A percentile compares a stretch with the other conserved stretches of the same genome.
phyloP scores from a whole-genome alignment of 2,888 invertebrate genomes.

The Leptothorax acervorum region DNA sequence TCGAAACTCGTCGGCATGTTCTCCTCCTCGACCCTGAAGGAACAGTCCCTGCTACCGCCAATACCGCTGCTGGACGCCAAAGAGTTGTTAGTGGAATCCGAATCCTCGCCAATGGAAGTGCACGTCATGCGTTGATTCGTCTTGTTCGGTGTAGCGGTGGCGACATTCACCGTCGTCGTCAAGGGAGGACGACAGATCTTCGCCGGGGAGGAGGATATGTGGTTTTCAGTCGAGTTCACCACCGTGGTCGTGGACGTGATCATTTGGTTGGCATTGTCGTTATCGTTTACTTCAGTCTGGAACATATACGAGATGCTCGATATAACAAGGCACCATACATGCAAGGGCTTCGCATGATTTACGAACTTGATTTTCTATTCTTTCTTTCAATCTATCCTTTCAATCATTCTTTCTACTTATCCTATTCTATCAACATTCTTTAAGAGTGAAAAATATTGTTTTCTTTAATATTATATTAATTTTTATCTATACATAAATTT shows the following conservation, averaged over 20 bases:
- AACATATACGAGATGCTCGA: conserved; percentile 31
- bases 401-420: too few species aligned
- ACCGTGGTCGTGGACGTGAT: conserved; percentile 72
- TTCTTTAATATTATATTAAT: too few species aligned
- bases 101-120: conserved; percentile 85
- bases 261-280: conserved; percentile 79
- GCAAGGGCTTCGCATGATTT: background rate
- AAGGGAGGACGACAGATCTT: conserved; percentile 85
- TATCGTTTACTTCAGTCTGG: conserved; percentile 83
- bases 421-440: too few species aligned
- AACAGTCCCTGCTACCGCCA: conserved; percentile 85
- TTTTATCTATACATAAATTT: too few species aligned
- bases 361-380: background rate
- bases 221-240: conserved; percentile 80
- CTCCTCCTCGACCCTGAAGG: conserved; percentile 87
- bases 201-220: conserved; percentile 75
- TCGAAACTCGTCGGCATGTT: conserved; percentile 89
- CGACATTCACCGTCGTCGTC: conserved; percentile 75
- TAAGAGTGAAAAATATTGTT: too few species aligned
- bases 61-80: conserved; percentile 87
- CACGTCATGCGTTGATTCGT: conserved; percentile 79
- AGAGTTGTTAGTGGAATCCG: conserved; percentile 87
- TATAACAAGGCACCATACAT: background rate
- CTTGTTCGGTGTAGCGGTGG: conserved; percentile 58
- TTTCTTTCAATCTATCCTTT: too few species aligned